phyloP scores from a whole-genome alignment of 2,888 invertebrate species.

The Cataglyphis albicans region DNA sequence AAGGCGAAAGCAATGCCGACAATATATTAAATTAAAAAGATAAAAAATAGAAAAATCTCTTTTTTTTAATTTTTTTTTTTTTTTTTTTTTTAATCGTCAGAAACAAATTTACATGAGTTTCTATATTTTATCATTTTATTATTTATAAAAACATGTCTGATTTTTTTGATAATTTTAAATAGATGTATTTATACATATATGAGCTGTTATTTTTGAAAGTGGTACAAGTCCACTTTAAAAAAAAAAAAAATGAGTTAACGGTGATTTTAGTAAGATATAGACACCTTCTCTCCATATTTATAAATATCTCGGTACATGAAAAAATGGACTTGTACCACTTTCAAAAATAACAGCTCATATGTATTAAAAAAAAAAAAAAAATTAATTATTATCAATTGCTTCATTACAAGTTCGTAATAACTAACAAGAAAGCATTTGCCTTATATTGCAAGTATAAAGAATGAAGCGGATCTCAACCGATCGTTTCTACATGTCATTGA shows the following conservation, averaged over 20 bases:
- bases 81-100: neutral
- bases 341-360: no score
- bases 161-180: neutral
- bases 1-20: neutral
- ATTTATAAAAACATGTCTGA: neutral
- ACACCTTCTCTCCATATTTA: no score
- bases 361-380: neutral
- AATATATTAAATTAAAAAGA: neutral
- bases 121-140: neutral
- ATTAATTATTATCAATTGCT: neutral
- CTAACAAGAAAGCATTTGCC: neutral
- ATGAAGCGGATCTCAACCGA: neutral
- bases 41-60: neutral
- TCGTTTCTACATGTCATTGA: conserved; percentile 1
- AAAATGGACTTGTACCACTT: no score
- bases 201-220: no score
- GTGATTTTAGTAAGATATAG: no score
- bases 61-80: neutral
- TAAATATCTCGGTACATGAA: no score
- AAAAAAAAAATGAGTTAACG: no score
- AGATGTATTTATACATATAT: neutral
- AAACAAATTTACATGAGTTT: neutral
- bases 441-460: neutral
- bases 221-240: no score
- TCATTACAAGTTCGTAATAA: neutral